Percentiles rank a stretch among this genome's conserved stretches.
phyloP scores from a whole-genome alignment of 2,888 invertebrate genomes.

The Synanthedon formicaeformis region DNA sequence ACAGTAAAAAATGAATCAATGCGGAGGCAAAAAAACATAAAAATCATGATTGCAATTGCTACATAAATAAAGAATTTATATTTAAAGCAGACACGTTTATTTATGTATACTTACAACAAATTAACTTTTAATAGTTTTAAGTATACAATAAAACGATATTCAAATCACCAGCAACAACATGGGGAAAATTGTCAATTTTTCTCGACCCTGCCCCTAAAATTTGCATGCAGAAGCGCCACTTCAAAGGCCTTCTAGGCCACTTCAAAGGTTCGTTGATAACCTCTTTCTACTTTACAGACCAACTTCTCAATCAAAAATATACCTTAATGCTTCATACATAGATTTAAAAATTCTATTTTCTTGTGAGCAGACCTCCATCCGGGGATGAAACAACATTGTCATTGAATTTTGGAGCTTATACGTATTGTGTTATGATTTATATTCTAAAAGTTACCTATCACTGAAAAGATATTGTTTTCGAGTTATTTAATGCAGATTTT shows the following conservation, averaged over 20 bases:
- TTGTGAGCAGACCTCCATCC: too few relatives aligned
- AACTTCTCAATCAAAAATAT: not conserved
- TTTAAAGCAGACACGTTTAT: too few relatives aligned
- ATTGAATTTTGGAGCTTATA: too few relatives aligned
- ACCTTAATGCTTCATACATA: not conserved
- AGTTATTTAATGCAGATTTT: conserved; percentile 28
- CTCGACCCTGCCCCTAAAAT: conserved; percentile 27
- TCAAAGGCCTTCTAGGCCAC: conserved; percentile 68
- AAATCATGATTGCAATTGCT: too few relatives aligned
- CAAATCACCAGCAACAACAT: conserved; percentile 16
- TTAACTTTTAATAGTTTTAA: not conserved
- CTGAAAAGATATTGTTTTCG: not conserved
- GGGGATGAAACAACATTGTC: too few relatives aligned
- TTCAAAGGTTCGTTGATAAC: conserved; percentile 61
- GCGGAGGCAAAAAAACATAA: too few relatives aligned
- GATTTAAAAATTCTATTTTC: not conserved
- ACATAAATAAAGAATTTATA: too few relatives aligned
- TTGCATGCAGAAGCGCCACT: conserved; percentile 70
- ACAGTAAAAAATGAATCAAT: too few relatives aligned
- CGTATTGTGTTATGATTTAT: not conserved
- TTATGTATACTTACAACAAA: too few relatives aligned
- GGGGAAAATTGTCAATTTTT: conserved; percentile 44
- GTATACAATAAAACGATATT: conserved; percentile 1
- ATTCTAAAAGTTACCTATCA: too few relatives aligned
- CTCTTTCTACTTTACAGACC: conserved; percentile 18